phyloP scores from a whole-genome alignment of 2,888 invertebrate species.

The Drosophila sordidapex region DNA sequence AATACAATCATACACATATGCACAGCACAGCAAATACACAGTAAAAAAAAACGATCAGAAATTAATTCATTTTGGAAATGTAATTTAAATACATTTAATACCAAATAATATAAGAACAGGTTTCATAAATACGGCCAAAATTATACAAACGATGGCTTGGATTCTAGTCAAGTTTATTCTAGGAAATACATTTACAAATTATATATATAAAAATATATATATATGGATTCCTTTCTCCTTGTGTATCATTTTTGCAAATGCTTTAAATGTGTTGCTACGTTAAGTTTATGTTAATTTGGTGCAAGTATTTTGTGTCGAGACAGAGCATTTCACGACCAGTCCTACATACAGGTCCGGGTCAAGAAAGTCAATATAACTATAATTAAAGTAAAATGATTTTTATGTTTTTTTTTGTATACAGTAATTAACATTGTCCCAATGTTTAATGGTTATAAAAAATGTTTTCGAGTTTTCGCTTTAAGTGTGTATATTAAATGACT shows the following conservation, averaged over 20 bases:
- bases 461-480: not conserved
- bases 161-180: not conserved
- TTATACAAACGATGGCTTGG: not conserved
- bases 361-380: not conserved
- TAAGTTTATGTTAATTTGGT: conserved; percentile 20
- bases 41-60: not conserved
- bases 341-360: not conserved
- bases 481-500: not conserved
- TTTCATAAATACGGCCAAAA: not conserved
- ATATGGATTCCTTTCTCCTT: not conserved
- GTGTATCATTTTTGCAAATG: not conserved
- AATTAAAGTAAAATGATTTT: not conserved
- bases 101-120: not conserved
- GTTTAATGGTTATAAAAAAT: not conserved
- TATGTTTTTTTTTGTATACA: not conserved
- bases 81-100: not conserved
- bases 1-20: not conserved
- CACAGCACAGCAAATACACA: conserved; percentile 5
- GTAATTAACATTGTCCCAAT: not conserved
- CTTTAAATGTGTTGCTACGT: conserved; percentile 7
- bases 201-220: not conserved
- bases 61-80: not conserved
- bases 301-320: conserved; percentile 15
- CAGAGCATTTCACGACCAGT: conserved; percentile 12
- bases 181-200: not conserved